Evolutionary conservation across 2,797 vertebrate genomes (phyloP), one percentile per base, ranked within the genome.

Genomic region (Nannoperca obscura): DNA sequence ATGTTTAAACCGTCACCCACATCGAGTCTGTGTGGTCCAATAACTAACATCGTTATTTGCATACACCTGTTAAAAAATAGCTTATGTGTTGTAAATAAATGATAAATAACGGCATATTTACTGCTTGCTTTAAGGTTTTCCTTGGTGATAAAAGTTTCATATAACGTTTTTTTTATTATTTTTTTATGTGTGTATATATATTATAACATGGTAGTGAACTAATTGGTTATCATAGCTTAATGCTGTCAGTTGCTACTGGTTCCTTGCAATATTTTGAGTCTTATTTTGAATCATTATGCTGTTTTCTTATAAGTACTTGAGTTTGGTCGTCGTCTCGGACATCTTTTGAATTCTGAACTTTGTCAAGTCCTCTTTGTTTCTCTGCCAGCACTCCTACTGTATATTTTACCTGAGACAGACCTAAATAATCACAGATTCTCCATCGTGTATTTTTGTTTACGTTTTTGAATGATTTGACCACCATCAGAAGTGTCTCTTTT

Each of bases 1-100:
- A 93, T 92, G 91, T 82, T 67, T 50, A 54, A 78, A 59, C 19
- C 15, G 47, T 73, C 72, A 24, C 52, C 61, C 74, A 74, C 74
- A 65, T 65, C 0, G 13, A 52, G 3, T 59, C 70, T 1, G 14
- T 63, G 79, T 65, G 71, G 71, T 71, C 58, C 71, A 66, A 13
- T 66, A 84, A 81, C 68, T 68, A 81, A 80, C 71, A 17, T 81
- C 55, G 67, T 63, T 60, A 44, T 82, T 72, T 74, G 53, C 86
- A 52, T 78, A 68, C 64, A 77, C 71, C 24, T 77, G 67, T 71
- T 62, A 57, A 46, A 80, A 75, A 82, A 52, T 24, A 34, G 52
- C 74, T 62, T 55, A 17, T 74, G 54, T 88, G 71, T 81, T 93
- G 91, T 92, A 93, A 87, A 94, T 91, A 93, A 64, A 46, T 78